These are phyloP conservation scores for Oscarella lobularis DNA, from an alignment of 37 sponge, comb jelly and placozoan species.

Conservation along the genomic window DNA sequence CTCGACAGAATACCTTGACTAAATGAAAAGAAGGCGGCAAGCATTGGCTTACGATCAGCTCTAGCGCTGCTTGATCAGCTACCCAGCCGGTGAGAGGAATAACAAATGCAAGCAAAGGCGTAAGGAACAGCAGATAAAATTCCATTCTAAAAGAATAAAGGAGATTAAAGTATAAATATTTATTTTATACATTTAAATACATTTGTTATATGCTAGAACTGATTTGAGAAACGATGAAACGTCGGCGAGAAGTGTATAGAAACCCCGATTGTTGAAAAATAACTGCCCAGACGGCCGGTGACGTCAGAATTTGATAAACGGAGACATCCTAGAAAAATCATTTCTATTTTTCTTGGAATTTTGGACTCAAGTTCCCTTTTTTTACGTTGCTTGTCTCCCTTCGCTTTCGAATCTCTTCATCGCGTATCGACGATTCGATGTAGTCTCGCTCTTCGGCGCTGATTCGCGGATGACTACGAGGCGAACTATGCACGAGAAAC, in stretches of 20 bases:
- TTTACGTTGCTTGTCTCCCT: neutral
- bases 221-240: conserved; percentile 65
- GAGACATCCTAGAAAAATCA: neutral
- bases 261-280: conserved; percentile 76
- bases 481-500: conserved; percentile 54
- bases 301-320: conserved; percentile 27
- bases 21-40: too few relatives aligned
- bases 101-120: conserved; percentile 1
- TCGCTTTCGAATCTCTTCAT: neutral
- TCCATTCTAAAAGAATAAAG: conserved; percentile 7
- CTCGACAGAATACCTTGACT: too few relatives aligned
- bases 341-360: too few relatives aligned
- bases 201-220: conserved; percentile 18
- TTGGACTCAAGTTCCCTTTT: neutral
- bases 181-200: too few relatives aligned
- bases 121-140: conserved; percentile 23
- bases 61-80: too few relatives aligned
- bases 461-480: conserved; percentile 58
- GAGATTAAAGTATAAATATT: too few relatives aligned
- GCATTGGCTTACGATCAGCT: too few relatives aligned
- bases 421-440: conserved; percentile 30
- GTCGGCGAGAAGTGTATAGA: conserved; percentile 78
- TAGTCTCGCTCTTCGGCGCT: conserved; percentile 44
- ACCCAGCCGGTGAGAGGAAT: conserved; percentile 6
- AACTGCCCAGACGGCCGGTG: conserved; percentile 76